Base-by-base conservation (phyloP, 1,140 invertebrate genomes). In the Philopotamus ludificatus region DNA sequence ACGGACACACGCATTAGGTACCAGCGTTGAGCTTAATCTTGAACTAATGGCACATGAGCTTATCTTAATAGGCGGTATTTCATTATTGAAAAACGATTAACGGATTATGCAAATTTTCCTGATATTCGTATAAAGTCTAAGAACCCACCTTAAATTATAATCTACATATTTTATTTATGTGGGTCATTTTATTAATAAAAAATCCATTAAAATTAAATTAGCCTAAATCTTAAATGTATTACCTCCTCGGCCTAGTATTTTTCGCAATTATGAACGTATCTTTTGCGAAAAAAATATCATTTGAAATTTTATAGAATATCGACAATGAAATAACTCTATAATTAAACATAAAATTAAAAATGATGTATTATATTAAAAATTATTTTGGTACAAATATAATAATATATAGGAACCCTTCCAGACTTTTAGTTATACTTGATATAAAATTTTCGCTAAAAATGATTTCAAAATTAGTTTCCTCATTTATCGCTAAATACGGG, bases 51-150 rank as follows among this genome's bases (percentile, higher is more conserved):
- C 54, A 12, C 57, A 34, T 60, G 47, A 60, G 57, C 57, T 60
- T 60, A 47, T 60, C 57, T 60, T 60, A 60, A 60, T 60, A 28
- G 57, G 42, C 44, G 18, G 44, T 60, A 60, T 60, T 57, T 57
- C 54, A 57, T 39, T 39, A 57, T 57, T 57, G 54, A 47, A 47
- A 60, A 60, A 60, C 57, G 57, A 60, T 60, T 60, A 47, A 47
- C 57, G 57, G 41, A 21, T 16, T 60, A 60, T 60, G 57, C 23
- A 60, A 60, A 60, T 60, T 23, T n/a, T 16, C 2, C 51, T 18
- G 20, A 34, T 16, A 34, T 44, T 34, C 45, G 45, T 21, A 18
- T 34, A 4, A 16, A 21, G 45, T 21, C 10, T 10, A 49, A 54
- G 41, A 54, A 15, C 4, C 26, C 15, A 18, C 10, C 45, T 16